Evolutionary conservation across 2,888 invertebrate genomes (phyloP).

Genomic region (Amphipoea lucens): DNA sequence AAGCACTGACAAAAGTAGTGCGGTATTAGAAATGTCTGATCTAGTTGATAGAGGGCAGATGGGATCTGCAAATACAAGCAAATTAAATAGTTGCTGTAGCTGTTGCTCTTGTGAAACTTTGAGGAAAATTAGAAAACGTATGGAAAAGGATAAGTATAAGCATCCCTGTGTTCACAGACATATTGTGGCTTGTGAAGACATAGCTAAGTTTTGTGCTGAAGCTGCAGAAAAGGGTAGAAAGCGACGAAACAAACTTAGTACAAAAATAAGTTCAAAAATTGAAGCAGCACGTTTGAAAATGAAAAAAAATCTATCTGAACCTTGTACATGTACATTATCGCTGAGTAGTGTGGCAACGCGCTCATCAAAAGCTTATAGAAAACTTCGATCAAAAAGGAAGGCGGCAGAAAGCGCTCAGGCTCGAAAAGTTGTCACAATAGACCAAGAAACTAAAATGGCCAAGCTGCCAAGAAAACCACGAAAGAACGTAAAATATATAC

Average conservation of each 20-base stretch:
- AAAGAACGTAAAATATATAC: slow-evolving; percentile 59
- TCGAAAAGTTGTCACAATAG: slow-evolving; percentile 38
- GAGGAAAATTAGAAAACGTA: slow-evolving; percentile 55
- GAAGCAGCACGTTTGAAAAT: slow-evolving; percentile 61
- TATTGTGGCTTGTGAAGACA: slow-evolving; percentile 53
- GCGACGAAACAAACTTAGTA: slow-evolving; percentile 48
- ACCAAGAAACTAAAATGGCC: slow-evolving; percentile 49
- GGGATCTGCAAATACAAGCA: slow-evolving; percentile 60
- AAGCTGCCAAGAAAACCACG: slow-evolving; percentile 50
- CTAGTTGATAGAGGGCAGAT: slow-evolving; percentile 73
- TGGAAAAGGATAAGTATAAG: slow-evolving; percentile 37
- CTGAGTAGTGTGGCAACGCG: slow-evolving; percentile 52
- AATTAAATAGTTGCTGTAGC: slow-evolving; percentile 70
- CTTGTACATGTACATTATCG: slow-evolving; percentile 71
- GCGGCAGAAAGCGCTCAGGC: neutral
- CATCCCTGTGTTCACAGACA: slow-evolving; percentile 55
- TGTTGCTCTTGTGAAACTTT: slow-evolving; percentile 71
- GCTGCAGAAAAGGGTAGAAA: slow-evolving; percentile 55
- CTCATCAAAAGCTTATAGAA: slow-evolving; percentile 33
- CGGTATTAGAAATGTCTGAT: slow-evolving; percentile 68
- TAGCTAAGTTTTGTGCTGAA: slow-evolving; percentile 52
- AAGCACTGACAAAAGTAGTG: slow-evolving; percentile 58
- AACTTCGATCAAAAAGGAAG: slow-evolving; percentile 37
- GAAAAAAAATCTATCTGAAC: slow-evolving; percentile 70
- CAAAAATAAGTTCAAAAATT: slow-evolving; percentile 54